These are phyloP conservation scores for Podotricha telesiphe DNA, from an alignment of 2,888 invertebrate genomes.

Conservation along the genomic window DNA sequence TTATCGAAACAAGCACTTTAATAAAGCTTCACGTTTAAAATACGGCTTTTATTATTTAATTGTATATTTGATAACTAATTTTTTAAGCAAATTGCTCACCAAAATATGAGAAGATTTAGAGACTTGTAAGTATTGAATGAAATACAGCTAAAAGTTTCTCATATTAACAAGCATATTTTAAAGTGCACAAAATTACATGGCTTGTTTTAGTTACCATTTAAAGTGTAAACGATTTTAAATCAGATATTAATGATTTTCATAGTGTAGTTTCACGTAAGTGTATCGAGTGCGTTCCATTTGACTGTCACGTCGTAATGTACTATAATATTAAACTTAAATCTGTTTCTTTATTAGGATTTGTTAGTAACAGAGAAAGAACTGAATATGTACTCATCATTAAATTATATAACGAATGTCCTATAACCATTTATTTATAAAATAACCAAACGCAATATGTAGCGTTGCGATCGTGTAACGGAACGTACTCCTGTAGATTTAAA, in stretches of 20 bases:
- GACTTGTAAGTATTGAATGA: neutral
- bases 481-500: constrained; percentile 35
- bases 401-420: constrained; percentile 1
- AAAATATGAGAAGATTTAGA: neutral
- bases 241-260: constrained; percentile 48
- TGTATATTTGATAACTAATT: constrained; percentile 22
- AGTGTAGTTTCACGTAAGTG: constrained; percentile 21
- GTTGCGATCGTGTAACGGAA: constrained; percentile 8
- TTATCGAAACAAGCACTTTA: constrained; percentile 18
- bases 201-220: constrained; percentile 71
- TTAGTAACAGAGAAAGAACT: constrained; percentile 17
- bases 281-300: constrained; percentile 18
- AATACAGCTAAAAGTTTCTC: neutral
- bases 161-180: neutral
- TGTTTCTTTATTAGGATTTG: constrained; percentile 14
- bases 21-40: constrained; percentile 29
- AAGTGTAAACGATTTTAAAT: constrained; percentile 45
- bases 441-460: neutral
- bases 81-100: constrained; percentile 11
- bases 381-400: constrained; percentile 9
- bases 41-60: constrained; percentile 28
- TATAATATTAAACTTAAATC: neutral
- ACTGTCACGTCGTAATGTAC: neutral
- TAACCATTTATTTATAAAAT: neutral
- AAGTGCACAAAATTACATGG: constrained; percentile 55